Conservation (phyloP, 2,888 invertebrate genomes). For the Plebejus anna region DNA sequence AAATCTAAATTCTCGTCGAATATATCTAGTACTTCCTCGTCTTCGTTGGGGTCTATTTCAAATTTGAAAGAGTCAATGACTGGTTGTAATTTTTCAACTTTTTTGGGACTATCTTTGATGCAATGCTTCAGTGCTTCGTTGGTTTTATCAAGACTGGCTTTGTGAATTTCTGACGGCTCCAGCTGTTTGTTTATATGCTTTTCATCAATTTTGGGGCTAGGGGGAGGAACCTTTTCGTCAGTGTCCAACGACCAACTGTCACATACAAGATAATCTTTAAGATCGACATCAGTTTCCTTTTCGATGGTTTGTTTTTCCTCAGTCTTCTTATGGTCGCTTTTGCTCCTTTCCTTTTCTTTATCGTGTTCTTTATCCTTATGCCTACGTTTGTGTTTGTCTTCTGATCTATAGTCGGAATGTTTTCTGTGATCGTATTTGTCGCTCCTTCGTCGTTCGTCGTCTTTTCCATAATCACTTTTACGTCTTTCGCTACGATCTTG, state of each 20-base stretch:
- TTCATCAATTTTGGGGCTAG: slow-evolving; percentile 53
- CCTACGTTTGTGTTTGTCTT: slow-evolving; percentile 40
- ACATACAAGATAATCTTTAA: slow-evolving; percentile 68
- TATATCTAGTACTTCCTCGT: slow-evolving; percentile 56
- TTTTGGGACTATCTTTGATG: slow-evolving; percentile 39
- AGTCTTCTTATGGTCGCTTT: slow-evolving; percentile 36
- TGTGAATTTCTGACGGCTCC: slow-evolving; percentile 44
- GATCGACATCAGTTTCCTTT: slow-evolving; percentile 60
- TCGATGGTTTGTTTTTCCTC: slow-evolving; percentile 38
- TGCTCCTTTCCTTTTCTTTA: slow-evolving; percentile 40
- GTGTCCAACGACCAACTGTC: slow-evolving; percentile 75
- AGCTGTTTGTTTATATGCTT: slow-evolving; percentile 41
- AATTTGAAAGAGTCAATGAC: slow-evolving; percentile 68
- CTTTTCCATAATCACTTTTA: slow-evolving; percentile 39
- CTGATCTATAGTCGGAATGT: slow-evolving; percentile 44
- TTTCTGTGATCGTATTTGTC: slow-evolving; percentile 43
- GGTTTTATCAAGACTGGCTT: slow-evolving; percentile 41
- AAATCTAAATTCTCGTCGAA: slow-evolving; percentile 52
- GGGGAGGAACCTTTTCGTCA: slow-evolving; percentile 56
- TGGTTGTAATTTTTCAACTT: slow-evolving; percentile 58
- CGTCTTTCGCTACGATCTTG: slow-evolving; percentile 38
- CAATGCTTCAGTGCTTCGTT: slow-evolving; percentile 39
- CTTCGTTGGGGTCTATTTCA: slow-evolving; percentile 64
- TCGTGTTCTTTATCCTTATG: slow-evolving; percentile 44
- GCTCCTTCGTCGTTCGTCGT: slow-evolving; percentile 40